Conservation (phyloP, 2,113 vertebrate genomes). For the Misgurnus mizolepis region DNA sequence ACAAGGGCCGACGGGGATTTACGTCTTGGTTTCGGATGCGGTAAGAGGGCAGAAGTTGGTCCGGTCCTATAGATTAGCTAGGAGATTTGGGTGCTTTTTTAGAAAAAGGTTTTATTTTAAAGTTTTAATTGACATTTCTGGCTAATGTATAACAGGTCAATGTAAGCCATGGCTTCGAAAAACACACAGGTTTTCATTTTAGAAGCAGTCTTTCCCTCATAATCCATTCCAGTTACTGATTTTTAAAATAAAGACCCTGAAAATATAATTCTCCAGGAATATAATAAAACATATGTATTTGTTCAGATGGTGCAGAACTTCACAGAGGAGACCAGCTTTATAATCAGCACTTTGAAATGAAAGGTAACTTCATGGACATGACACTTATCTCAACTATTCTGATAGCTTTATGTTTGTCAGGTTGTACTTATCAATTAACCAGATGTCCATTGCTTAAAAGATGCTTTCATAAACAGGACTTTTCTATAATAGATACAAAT, state of each 20-base stretch:
- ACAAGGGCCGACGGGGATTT: slow-evolving; percentile 86
- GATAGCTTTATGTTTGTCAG: neutral
- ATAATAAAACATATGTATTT: slow-evolving; percentile 15
- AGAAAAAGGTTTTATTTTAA: no score
- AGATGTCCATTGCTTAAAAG: neutral
- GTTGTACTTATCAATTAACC: no score
- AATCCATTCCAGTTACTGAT: neutral
- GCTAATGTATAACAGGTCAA: no score
- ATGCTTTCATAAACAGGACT: neutral
- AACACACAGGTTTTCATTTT: no score
- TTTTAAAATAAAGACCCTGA: neutral
- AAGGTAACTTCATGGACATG: slow-evolving; percentile 73
- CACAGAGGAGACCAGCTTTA: slow-evolving; percentile 88
- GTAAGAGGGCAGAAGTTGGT: slow-evolving; percentile 67
- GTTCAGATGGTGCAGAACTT: slow-evolving; percentile 95
- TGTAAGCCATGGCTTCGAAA: no score
- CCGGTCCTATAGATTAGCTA: neutral
- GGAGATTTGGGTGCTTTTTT: no score
- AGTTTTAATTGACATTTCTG: neutral
- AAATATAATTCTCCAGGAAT: no score
- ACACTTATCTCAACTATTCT: neutral
- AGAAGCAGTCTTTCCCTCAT: neutral
- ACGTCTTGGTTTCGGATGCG: slow-evolving; percentile 89
- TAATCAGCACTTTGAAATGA: slow-evolving; percentile 86
- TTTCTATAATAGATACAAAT: no score